Evolutionary conservation across 1,140 invertebrate genomes (phyloP).

Genomic region (Lethrus apterus): DNA sequence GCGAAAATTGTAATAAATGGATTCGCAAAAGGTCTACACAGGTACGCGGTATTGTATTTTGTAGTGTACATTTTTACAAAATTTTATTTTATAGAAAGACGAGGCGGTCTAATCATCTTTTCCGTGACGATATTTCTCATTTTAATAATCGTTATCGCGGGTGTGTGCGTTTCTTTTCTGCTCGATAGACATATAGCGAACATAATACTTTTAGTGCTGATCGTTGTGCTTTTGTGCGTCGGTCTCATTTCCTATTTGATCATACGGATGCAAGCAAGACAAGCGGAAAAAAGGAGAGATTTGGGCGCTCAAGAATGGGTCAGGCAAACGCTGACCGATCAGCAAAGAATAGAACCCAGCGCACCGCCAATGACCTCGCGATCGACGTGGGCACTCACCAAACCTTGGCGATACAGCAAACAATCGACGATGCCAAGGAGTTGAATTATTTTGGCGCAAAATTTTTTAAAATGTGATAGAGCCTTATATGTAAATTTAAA

Average conservation of each 20-base stretch:
- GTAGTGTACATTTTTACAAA: no score
- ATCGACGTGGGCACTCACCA: constrained; percentile 18
- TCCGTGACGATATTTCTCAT: constrained; percentile 20
- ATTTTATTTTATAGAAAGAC: constrained; percentile 17
- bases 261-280: constrained; percentile 14
- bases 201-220: constrained; percentile 20
- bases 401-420: constrained; percentile 19
- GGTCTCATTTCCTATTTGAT: constrained; percentile 17
- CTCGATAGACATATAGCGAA: constrained; percentile 20
- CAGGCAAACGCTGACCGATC: no score
- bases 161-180: constrained; percentile 17
- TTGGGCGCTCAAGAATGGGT: constrained; percentile 13
- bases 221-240: constrained; percentile 17
- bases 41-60: neutral
- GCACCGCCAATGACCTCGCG: constrained; percentile 7
- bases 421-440: constrained; percentile 13
- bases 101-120: constrained; percentile 20
- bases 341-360: constrained; percentile 11
- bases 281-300: constrained; percentile 16
- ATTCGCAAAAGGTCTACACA: no score
- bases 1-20: no score
- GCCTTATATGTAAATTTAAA: neutral
- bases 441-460: constrained; percentile 1
- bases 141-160: constrained; percentile 17
- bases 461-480: neutral